These are phyloP conservation scores for Anarsia innoxiella DNA, from an alignment of 2,888 invertebrate species.

Conservation along the genomic window DNA sequence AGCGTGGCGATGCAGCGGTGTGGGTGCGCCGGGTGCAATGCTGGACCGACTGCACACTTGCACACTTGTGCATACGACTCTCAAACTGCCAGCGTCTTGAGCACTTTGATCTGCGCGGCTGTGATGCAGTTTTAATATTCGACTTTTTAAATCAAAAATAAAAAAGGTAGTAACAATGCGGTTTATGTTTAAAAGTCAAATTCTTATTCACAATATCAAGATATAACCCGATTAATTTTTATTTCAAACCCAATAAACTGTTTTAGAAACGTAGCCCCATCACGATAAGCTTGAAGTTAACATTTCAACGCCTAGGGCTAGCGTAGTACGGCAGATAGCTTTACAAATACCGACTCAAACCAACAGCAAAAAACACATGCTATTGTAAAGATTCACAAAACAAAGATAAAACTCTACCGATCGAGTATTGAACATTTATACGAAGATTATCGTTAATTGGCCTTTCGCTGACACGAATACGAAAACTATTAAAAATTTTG, in stretches of 20 bases:
- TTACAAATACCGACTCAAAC: constrained; percentile 1
- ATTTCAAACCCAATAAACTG: no score
- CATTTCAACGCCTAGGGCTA: background rate
- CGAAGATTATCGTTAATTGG: constrained; percentile 2
- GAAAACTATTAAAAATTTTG: no score
- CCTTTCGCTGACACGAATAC: constrained; percentile 2
- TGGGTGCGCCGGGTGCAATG: constrained; percentile 34
- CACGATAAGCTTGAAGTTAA: background rate
- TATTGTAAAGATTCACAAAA: constrained; percentile 1
- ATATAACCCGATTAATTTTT: no score
- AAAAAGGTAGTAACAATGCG: no score
- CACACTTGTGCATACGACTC: constrained; percentile 23
- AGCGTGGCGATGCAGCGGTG: constrained; percentile 46
- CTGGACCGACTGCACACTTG: constrained; percentile 21
- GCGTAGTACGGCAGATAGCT: background rate
- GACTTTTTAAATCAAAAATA: no score
- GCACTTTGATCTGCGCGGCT: no score
- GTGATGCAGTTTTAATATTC: no score
- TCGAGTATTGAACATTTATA: constrained; percentile 3
- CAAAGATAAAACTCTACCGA: constrained; percentile 3
- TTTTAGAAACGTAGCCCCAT: no score
- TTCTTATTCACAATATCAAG: no score
- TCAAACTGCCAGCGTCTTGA: constrained; percentile 28
- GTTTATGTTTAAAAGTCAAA: no score
- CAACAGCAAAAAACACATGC: background rate